Base-by-base conservation (phyloP, 1,140 invertebrate genomes). In the Leptinotarsa undecemlineata region DNA sequence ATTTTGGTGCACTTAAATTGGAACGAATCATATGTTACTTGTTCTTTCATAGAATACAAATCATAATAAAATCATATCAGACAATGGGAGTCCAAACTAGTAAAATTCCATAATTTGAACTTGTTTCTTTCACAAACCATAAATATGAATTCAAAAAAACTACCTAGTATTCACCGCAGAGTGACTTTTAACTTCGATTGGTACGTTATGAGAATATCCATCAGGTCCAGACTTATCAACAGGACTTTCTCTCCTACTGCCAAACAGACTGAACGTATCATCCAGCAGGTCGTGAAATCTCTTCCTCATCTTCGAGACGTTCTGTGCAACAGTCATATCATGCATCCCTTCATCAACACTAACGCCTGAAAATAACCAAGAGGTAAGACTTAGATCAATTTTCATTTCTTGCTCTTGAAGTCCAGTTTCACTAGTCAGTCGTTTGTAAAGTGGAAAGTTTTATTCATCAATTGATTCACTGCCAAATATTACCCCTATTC, bases 281-380 rank as follows among this genome's bases (percentile, higher is more conserved):
- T 92, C 91, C 19, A 92, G 84, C 8, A 92, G 85, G 73, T 91
- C 90, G 78, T 92, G 89, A 74, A 92, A 90, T 69, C 90, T 84
- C 80, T 87, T 87, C 48, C 90, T 85, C 81, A 91, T 90, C 74
- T 87, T 86, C 6, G 90, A 87, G 8, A 90, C 86, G 69, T 85
- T 84, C 3, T 68, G 76, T 23, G 77, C 13, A 19, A 73, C 51
- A 70, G 80, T 81, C 11, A 78, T 20, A 60, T 82, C 83, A 33
- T 83, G 78, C 0, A 81, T 80, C 5, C 78, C 79, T 78, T 83
- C 79, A 74, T 84, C 82, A 19, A 80, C 74, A 69, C 82, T 83
- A 13, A 81, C 76, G 68, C 81, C 81, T 82, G 57, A 74, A 78
- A 21, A 73, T 42, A 42, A 42, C 33, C 8, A 42, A 42, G 33